Conservation (phyloP, 2,888 invertebrate species). For the Lottia gigantea region DNA sequence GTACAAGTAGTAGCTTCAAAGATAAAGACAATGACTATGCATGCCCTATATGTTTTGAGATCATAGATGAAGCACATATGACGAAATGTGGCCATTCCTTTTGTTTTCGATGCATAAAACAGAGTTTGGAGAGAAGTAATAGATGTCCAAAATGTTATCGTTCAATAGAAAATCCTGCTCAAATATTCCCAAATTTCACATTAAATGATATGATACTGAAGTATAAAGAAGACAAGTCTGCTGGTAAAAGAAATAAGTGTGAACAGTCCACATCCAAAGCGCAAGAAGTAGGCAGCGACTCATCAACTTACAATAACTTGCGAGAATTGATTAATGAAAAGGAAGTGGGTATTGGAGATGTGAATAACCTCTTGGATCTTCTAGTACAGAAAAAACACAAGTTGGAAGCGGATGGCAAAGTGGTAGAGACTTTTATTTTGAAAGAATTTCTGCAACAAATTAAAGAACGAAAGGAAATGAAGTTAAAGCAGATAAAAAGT, state of each 20-base stretch:
- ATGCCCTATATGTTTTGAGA: conserved; percentile 87
- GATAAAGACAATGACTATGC: conserved; percentile 67
- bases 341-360: conserved; percentile 78
- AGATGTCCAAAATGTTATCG: conserved; percentile 88
- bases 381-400: conserved; percentile 82
- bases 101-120: conserved; percentile 77
- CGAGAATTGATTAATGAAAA: conserved; percentile 52
- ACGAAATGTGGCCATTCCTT: conserved; percentile 93
- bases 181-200: conserved; percentile 87
- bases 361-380: conserved; percentile 84
- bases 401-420: conserved; percentile 78
- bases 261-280: too few relatives aligned
- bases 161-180: conserved; percentile 76
- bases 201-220: conserved; percentile 84
- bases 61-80: conserved; percentile 89
- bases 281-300: too few relatives aligned
- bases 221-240: conserved; percentile 67
- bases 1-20: conserved; percentile 60
- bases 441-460: conserved; percentile 86
- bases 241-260: too few relatives aligned
- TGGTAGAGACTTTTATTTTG: conserved; percentile 83
- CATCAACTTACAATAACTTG: conserved; percentile 26
- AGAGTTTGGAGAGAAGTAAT: conserved; percentile 76
- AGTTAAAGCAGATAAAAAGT: conserved; percentile 74
- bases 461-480: conserved; percentile 78